Base-by-base conservation (phyloP, 2,797 vertebrate genomes). In the Odontamblyopus rebecca region DNA sequence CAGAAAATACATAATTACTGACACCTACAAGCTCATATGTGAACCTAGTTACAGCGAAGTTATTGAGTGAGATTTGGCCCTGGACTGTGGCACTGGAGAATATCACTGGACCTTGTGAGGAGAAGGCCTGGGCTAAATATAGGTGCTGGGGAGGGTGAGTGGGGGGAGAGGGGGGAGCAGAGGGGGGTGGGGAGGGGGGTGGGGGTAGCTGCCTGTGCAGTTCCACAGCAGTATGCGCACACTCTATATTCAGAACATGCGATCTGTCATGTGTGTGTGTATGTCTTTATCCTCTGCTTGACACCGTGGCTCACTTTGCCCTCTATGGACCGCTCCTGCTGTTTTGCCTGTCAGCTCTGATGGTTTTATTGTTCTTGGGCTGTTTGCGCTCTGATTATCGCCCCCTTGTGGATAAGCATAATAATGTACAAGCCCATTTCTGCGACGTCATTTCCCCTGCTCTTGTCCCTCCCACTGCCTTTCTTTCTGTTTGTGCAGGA, bases 231-330 rank as follows among this genome's bases (percentile, higher is more conserved):
- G 80, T 85, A 88, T 77, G 77, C 83, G 38, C 82, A 74, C 80
- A 72, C 83, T 90, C 92, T 92, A 89, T 92, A 92, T 92, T 86
- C 80, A 91, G 91, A 91, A 83, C 84, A 80, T 79, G 86, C 86
- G 82, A 80, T 91, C 88, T 91, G 92, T 92, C 90, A 90, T 82
- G 88, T 90, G 84, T 81, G 72, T 41, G 80, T 69, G 80, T 82
- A 83, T 88, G 72, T 91, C 89, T 94, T 93, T 86, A 92, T 91
- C 86, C 84, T 70, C 44, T 66, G 81, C 89, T 79, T 86, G 87
- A 93, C 91, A 87, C 86, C 81, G 81, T 68, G 53, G 82, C 90
- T 91, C 89, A 18, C 82, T 83, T 90, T 88, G 91, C 89, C 91
- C 93, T 88, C 88, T 89, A 75, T 74, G 77, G 90, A 84, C 84